phyloP scores from a whole-genome alignment of 2,888 invertebrate genomes.

The Cistogaster globosa region DNA sequence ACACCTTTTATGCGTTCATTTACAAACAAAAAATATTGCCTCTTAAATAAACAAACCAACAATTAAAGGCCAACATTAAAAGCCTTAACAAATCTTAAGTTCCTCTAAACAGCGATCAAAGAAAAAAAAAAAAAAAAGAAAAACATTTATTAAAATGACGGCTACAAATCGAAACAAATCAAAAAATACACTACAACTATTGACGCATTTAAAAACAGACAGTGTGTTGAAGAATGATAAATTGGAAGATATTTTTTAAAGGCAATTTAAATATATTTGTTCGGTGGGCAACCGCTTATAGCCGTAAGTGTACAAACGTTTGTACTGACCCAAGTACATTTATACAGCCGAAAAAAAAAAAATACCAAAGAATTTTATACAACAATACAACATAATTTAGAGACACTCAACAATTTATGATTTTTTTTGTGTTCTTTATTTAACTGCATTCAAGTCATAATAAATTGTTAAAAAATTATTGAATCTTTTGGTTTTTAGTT shows the following conservation, averaged over 20 bases:
- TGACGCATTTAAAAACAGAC: conserved; percentile 1
- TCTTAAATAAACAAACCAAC: conserved; percentile 51
- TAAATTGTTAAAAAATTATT: conserved; percentile 45
- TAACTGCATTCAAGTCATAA: conserved; percentile 31
- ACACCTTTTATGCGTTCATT: neutral
- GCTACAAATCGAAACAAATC: conserved; percentile 68
- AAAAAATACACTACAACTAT: conserved; percentile 50
- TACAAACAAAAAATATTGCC: too few species aligned
- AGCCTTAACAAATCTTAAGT: conserved; percentile 47
- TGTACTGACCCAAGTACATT: conserved; percentile 8
- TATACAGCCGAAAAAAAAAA: conserved; percentile 1
- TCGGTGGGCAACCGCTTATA: conserved; percentile 34
- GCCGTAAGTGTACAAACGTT: neutral
- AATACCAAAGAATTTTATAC: conserved; percentile 37
- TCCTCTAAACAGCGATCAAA: neutral
- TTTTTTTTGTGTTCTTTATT: neutral
- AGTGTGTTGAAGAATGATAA: conserved; percentile 62
- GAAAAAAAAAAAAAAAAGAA: conserved; percentile 18
- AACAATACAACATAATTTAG: conserved; percentile 69
- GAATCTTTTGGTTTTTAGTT: conserved; percentile 21
- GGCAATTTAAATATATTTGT: conserved; percentile 64
- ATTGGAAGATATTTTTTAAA: conserved; percentile 66
- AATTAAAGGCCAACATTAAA: conserved; percentile 56
- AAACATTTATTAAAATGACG: conserved; percentile 65
- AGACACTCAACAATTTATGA: conserved; percentile 50